phyloP scores from a whole-genome alignment of 2,113 vertebrate genomes.

The Chiloscyllium plagiosum region DNA sequence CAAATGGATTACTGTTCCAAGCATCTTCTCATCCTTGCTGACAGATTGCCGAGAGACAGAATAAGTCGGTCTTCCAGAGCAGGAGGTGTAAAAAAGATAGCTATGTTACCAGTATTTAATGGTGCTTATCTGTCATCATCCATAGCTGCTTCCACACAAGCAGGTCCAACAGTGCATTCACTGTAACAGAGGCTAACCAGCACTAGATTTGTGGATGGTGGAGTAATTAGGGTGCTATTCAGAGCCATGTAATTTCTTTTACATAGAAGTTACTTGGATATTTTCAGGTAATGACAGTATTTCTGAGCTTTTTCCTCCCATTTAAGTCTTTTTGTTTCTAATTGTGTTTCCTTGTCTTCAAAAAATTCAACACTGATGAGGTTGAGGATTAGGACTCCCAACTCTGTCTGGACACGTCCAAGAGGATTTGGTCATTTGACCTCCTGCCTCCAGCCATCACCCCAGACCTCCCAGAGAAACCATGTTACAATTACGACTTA shows the following conservation, averaged over 20 bases:
- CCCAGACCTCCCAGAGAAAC: background rate
- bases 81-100: background rate
- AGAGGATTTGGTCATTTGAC: background rate
- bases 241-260: background rate
- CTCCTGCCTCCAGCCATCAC: background rate
- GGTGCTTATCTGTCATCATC: background rate
- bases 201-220: background rate
- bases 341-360: background rate
- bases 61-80: background rate
- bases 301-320: background rate
- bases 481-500: background rate
- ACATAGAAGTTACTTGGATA: background rate
- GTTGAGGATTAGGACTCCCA: background rate
- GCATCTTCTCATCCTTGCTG: background rate
- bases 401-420: background rate
- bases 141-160: background rate
- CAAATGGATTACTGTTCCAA: background rate
- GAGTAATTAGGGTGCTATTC: background rate
- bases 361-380: background rate
- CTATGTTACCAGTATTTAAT: background rate
- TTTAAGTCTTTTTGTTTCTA: background rate
- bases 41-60: slow-evolving; percentile 8
- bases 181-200: background rate
- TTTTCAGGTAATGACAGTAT: background rate
- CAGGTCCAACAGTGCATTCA: background rate